These are phyloP conservation scores for Chloromyia formosa DNA, from an alignment of 2,888 invertebrate species.

Conservation along the genomic window DNA sequence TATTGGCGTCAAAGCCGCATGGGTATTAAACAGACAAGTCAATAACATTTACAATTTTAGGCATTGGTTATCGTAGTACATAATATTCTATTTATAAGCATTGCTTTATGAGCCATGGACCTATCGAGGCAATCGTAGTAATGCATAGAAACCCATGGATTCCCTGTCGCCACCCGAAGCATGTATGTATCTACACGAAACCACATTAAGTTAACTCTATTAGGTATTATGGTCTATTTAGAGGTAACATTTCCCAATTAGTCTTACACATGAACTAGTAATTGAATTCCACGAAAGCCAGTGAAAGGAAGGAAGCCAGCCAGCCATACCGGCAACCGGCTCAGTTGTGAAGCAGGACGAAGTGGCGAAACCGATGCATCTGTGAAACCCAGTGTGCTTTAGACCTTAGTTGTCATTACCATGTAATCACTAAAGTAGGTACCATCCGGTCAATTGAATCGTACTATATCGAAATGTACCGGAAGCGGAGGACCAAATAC, in stretches of 20 bases:
- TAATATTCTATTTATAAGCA: too few species aligned
- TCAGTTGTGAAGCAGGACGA: not conserved
- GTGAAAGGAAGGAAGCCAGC: slow-evolving; percentile 14
- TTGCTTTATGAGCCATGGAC: too few species aligned
- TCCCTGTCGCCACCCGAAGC: too few species aligned
- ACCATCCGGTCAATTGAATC: slow-evolving; percentile 35
- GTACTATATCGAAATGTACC: slow-evolving; percentile 1
- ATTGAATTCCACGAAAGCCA: slow-evolving; percentile 41
- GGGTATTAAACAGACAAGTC: not conserved
- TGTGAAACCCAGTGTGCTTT: too few species aligned
- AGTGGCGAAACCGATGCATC: not conserved
- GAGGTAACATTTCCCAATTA: slow-evolving; percentile 32
- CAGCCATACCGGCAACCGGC: too few species aligned
- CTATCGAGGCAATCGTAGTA: too few species aligned
- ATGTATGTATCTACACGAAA: not conserved
- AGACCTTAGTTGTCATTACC: not conserved
- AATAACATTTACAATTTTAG: slow-evolving; percentile 12
- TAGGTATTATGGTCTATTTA: slow-evolving; percentile 36
- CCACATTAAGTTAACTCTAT: slow-evolving; percentile 19
- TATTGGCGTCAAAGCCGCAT: slow-evolving; percentile 16
- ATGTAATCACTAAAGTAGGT: slow-evolving; percentile 24
- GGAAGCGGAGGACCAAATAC: not conserved
- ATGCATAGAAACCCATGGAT: too few species aligned
- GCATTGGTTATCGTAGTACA: not conserved
- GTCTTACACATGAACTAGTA: slow-evolving; percentile 35